phyloP scores from a whole-genome alignment of 1,140 invertebrate genomes.

The Drosophila nannoptera region DNA sequence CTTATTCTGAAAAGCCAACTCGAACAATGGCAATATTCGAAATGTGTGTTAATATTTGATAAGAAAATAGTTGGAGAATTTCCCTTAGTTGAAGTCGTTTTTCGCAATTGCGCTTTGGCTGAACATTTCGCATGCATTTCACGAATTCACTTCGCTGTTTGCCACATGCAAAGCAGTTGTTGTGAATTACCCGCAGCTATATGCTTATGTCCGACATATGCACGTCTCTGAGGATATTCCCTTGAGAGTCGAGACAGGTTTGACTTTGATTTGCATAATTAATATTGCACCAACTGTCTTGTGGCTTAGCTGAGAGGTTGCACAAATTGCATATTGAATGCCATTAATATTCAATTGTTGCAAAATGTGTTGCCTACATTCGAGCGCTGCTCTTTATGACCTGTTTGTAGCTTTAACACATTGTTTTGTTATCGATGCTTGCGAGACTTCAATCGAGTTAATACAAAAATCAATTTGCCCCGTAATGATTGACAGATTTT shows the following conservation, averaged over 20 bases:
- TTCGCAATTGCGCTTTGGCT: not conserved
- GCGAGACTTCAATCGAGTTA: constrained; percentile 42
- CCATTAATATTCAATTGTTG: constrained; percentile 39
- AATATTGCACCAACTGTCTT: constrained; percentile 29
- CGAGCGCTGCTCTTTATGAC: not conserved
- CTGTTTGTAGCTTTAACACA: constrained; percentile 48
- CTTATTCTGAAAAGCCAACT: constrained; percentile 21
- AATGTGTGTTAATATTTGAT: constrained; percentile 73
- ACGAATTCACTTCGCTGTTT: too few relatives aligned
- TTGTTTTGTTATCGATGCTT: constrained; percentile 60
- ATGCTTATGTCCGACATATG: too few relatives aligned
- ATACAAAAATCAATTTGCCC: constrained; percentile 61
- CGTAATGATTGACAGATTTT: constrained; percentile 60
- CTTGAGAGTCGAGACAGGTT: constrained; percentile 14
- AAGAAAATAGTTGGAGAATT: constrained; percentile 45
- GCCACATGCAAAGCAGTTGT: too few relatives aligned
- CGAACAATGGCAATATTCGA: constrained; percentile 56
- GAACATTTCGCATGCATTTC: too few relatives aligned
- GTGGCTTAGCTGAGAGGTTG: constrained; percentile 11
- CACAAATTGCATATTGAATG: constrained; percentile 36
- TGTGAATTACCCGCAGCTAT: too few relatives aligned
- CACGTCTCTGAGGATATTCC: constrained; percentile 12
- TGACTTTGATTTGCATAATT: constrained; percentile 44
- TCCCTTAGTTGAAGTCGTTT: not conserved
- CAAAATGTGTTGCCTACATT: constrained; percentile 22